Conservation (phyloP, 2,888 invertebrate species). For the Conistra vaccinii region DNA sequence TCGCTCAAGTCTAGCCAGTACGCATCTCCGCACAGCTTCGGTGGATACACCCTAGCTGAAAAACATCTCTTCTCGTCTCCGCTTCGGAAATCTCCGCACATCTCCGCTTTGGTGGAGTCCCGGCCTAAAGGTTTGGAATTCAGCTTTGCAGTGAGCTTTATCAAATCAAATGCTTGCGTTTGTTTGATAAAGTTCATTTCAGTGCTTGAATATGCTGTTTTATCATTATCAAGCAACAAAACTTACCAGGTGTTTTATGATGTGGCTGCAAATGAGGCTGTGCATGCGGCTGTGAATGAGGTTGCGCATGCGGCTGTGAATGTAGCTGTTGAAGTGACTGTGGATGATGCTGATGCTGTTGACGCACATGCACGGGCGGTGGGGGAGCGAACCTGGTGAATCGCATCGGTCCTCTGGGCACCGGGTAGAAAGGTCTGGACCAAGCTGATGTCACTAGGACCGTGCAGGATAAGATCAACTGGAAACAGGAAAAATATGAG, state of each 20-base stretch:
- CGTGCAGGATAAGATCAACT: conserved; percentile 77
- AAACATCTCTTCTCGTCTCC: too few species aligned
- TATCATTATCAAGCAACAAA: not conserved
- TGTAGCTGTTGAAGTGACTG: conserved; percentile 42
- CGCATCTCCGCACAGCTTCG: too few species aligned
- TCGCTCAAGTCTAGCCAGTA: too few species aligned
- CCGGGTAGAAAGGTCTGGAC: conserved; percentile 83
- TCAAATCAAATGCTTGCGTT: not conserved
- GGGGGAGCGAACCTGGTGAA: conserved; percentile 81
- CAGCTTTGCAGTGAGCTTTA: not conserved
- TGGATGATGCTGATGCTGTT: conserved; percentile 30
- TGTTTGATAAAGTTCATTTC: not conserved
- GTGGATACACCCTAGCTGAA: too few species aligned
- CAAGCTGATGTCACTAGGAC: conserved; percentile 76
- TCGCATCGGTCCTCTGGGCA: conserved; percentile 74
- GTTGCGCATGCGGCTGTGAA: conserved; percentile 26
- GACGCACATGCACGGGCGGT: conserved; percentile 63
- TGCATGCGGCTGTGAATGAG: conserved; percentile 29
- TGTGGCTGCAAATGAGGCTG: conserved; percentile 48
- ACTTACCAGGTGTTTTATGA: conserved; percentile 74
- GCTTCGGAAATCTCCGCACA: too few species aligned
- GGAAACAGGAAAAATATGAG: conserved; percentile 44
- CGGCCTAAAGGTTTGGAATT: not conserved
- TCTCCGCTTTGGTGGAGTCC: too few species aligned
- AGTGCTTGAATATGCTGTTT: not conserved